phyloP scores from a whole-genome alignment of 2,797 vertebrate species.

The Kryptopterus vitreolus region DNA sequence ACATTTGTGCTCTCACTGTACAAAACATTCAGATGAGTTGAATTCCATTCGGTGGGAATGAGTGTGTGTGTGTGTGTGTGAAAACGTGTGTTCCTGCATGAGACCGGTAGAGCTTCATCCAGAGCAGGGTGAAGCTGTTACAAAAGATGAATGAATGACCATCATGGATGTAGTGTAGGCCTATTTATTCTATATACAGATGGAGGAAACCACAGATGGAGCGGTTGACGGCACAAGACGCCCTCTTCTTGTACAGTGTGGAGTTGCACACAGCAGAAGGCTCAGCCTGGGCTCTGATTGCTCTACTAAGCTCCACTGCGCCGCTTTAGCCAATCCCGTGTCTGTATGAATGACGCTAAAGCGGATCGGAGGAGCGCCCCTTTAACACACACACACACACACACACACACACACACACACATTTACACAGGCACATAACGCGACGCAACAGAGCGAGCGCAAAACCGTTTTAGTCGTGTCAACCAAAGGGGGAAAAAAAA shows the following conservation, averaged over 20 bases:
- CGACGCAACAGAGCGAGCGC: conserved; percentile 8
- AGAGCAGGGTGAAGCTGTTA: not conserved
- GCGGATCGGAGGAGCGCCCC: conserved; percentile 75
- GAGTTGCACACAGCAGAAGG: conserved; percentile 77
- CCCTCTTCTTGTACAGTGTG: conserved; percentile 79
- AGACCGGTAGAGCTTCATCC: not conserved
- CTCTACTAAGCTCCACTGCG: conserved; percentile 53
- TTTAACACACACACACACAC: conserved; percentile 80
- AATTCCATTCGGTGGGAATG: not conserved
- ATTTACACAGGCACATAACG: conserved; percentile 71
- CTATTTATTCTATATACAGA: not conserved
- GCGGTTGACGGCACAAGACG: conserved; percentile 69
- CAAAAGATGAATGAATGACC: not conserved
- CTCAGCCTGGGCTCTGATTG: conserved; percentile 62
- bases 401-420: conserved; percentile 67
- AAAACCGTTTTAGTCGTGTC: conserved; percentile 15
- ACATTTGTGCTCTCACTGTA: not conserved
- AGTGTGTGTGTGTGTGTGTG: not conserved
- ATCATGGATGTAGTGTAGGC: no score
- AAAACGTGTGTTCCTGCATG: not conserved
- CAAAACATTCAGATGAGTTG: not conserved
- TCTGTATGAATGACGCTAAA: conserved; percentile 80
- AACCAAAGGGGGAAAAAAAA: conserved; percentile 5
- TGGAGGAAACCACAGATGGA: not conserved
- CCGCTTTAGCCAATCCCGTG: conserved; percentile 80